Base-by-base conservation (phyloP, 2,797 vertebrate genomes). In the Fringilla coelebs region DNA sequence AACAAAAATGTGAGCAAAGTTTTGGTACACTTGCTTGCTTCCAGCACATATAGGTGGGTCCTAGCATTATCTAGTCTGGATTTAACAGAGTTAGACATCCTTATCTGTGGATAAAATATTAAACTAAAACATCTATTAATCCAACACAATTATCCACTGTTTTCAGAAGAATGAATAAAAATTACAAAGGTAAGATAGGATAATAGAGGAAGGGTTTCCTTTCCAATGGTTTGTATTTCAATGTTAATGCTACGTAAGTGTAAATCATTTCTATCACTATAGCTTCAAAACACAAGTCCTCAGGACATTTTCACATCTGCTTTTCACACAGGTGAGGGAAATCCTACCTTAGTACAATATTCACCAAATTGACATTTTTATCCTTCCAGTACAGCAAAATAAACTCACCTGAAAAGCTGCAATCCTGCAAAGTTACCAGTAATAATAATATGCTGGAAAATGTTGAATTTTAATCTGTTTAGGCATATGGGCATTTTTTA, bases 281-380 rank as follows among this genome's bases (percentile, higher is more conserved):
- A 78, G 45, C 55, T 95, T 91, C 85, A 92, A 92, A 90, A 95
- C 68, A 77, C 43, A 43, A 71, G 11, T 94, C 72, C 77, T 93
- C 34, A 66, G 57, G 41, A 89, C 55, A 92, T 68, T 54, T 96
- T 83, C 84, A 78, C 36, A 93, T 74, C 79, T 94, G 75, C 65
- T 85, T 81, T 89, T 90, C 51, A 63, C 17, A 58, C 14, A 93
- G 68, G 31, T 66, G 36, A 85, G 28, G 22, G 34, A 34, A 91
- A 87, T 45, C 45, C 65, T 77, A 40, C 49, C 41, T 38, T 41
- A 52, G 26, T 8, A 31, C 3, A 31, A 26, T 55, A 72, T 63
- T 83, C 40, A 70, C 36, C 86, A 58, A 78, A 11, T 10, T n/a
- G 34, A 72, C 29, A 79, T 57, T 83, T 90, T 62, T 74, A 93